Base-by-base conservation (phyloP, 2,888 invertebrate genomes). In the Brachypterus glaber region DNA sequence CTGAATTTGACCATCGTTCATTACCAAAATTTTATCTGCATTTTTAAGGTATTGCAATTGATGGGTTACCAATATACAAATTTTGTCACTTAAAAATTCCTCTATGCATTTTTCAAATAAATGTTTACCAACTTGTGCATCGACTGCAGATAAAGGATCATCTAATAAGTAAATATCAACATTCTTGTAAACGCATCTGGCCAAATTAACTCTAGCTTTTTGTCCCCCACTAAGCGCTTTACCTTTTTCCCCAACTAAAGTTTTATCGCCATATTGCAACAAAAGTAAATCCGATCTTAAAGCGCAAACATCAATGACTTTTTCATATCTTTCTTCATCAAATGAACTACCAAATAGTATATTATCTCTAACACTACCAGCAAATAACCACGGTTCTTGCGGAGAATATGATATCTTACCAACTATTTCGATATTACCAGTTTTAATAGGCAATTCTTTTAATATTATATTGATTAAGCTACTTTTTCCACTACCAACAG, bases 221-320 rank as follows among this genome's bases (percentile, higher is more conserved):
- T 90, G 89, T n/a, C 88, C 88, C 3, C 89, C 89, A 29, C 86
- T 86, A 9, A 91, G 63, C 2, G 81, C 76, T 2, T 82, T 76
- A 8, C 90, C 90, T 34, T 82, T 73, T 27, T 27, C 27, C 8
- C 27, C 89, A 1, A 90, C 83, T 37, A 83, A 58, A 0, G 85
- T 86, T 50, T 73, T 66, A 58, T 90, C 90, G 3, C 84, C 84
- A 48, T 78, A 72, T 0, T 83, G 79, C 48, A 90, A 74, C 48
- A 80, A 73, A 41, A 75, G 72, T 50, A 90, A 78, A 62, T 90
- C 90, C 46, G 71, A 71, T 40, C 67, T 59, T 43, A 85, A 58
- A 2, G 78, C 77, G 54, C 82, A 82, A 0, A 71, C 78, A 45
- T 69, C 72, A 26, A 84, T 70, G 3, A 82, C 77, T 44, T 69